Conservation (phyloP, 2,113 vertebrate genomes). For the Typhlomys cinereus region DNA sequence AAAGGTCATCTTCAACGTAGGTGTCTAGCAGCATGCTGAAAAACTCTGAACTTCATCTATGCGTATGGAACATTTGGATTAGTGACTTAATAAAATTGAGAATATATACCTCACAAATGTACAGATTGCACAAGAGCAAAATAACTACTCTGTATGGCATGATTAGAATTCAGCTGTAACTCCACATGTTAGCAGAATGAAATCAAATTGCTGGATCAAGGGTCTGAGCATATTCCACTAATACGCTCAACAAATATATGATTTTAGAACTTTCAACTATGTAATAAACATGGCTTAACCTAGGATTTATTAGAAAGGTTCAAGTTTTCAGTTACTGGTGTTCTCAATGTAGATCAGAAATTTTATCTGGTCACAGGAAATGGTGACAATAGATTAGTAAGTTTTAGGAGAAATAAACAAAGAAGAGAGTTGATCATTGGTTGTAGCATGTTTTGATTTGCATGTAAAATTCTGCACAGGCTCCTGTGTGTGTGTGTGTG, state of each 20-base stretch:
- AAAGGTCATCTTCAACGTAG: neutral
- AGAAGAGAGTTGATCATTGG: neutral
- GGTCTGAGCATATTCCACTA: neutral
- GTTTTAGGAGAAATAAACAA: neutral
- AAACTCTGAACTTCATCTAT: neutral
- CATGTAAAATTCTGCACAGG: too few species aligned
- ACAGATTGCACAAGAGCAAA: neutral
- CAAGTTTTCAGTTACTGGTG: neutral
- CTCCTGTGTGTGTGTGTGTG: too few species aligned
- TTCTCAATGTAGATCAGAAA: neutral
- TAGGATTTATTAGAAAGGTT: conserved; percentile 7
- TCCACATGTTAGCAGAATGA: conserved; percentile 14
- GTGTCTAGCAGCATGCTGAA: neutral
- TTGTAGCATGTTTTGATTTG: too few species aligned
- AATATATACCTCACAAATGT: neutral
- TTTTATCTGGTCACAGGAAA: neutral
- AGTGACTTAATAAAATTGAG: conserved; percentile 11
- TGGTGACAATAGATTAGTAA: neutral
- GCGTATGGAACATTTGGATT: neutral
- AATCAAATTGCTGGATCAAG: conserved; percentile 27
- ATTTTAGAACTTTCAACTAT: neutral
- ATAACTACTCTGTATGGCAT: neutral
- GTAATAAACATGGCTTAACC: conserved; percentile 4
- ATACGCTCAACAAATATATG: neutral
- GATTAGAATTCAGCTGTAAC: conserved; percentile 24